Evolutionary conservation across 2,888 invertebrate species (phyloP), one percentile per base, ranked within the genome.

Genomic region (Lomographa bimaculata): DNA sequence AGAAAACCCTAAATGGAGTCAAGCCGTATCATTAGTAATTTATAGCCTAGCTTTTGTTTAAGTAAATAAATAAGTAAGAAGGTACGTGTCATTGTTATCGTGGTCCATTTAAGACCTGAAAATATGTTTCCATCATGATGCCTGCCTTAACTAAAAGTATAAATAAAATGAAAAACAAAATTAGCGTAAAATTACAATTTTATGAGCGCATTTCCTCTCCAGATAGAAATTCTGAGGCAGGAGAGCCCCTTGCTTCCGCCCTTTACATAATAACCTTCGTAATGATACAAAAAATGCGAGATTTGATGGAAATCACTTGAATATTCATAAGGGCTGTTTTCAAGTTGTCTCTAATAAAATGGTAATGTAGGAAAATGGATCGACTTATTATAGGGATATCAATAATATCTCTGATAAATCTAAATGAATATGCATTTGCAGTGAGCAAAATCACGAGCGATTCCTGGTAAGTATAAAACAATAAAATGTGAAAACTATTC

Each of bases 251-350:
- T 60, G 61, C 63, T 65, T 72, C 64, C 64, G 57, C 50, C 54
- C 37, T 54, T 51, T 71, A 70, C 71, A 71, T 72, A 73, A 75
- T 76, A 72, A 76, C 71, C 62, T 59, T 52, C 54, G 63, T 72
- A 77, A 79, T 76, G 75, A 74, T 67, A 69, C 62, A 62, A 69
- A 71, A 73, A 70, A 65, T 57, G 54, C 38, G 36, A 36, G 40
- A 48, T 48, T 51, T 47, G 42, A 54, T 51, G 47, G 50, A 50
- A 54, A 38, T 26, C 43, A 27, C 26, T 49, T 45, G 47, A 58
- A 56, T 52, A 54, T 56, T 58, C 42, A 55, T 40, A 23, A 34
- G 29, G 18, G 25, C 20, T 26, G 25, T 19, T 2, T 21, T 39
- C 4, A 27, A 21, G 7, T 11, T 14, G 7, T 26, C 24, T 20